Evolutionary conservation across 23 tunicate genomes (phyloP).

Genomic region (Aplidium turbinatum): DNA sequence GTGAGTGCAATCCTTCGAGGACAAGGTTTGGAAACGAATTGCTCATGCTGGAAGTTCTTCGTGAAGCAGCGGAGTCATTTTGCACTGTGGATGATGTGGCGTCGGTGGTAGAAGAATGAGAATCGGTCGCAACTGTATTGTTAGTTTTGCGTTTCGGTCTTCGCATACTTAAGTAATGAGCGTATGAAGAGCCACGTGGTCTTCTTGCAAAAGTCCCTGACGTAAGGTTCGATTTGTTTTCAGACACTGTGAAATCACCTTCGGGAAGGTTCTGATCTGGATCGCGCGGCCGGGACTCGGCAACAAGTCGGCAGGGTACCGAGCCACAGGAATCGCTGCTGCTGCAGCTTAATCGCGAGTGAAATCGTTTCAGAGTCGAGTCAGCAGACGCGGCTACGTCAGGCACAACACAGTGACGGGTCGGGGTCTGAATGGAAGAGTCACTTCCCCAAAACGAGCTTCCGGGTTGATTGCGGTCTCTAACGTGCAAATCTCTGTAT

Average conservation of each 20-base stretch:
- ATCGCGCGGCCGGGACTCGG: constrained; percentile 28
- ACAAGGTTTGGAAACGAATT: too few relatives aligned
- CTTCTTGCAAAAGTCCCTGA: neutral
- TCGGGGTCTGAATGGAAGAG: constrained; percentile 33
- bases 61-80: too few relatives aligned
- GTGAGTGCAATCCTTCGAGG: too few relatives aligned
- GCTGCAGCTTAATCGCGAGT: constrained; percentile 13
- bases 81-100: too few relatives aligned
- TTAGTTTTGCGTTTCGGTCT: constrained; percentile 7
- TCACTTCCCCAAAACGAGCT: constrained; percentile 58
- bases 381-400: constrained; percentile 95
- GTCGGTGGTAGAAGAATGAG: too few relatives aligned
- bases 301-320: constrained; percentile 34
- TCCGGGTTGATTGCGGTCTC: constrained; percentile 40
- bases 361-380: constrained; percentile 55
- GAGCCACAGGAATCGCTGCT: constrained; percentile 40
- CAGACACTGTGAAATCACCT: neutral
- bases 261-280: neutral
- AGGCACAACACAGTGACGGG: constrained; percentile 44
- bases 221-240: neutral
- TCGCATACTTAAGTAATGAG: constrained; percentile 40
- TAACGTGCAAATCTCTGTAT: constrained; percentile 29
- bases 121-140: too few relatives aligned
- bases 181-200: constrained; percentile 28
- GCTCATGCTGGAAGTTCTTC: too few relatives aligned